Percentiles rank a stretch among this genome's conserved stretches.
Evolutionary conservation across 2,888 invertebrate genomes (phyloP).

Genomic region (Gandaritis pyraliata): DNA sequence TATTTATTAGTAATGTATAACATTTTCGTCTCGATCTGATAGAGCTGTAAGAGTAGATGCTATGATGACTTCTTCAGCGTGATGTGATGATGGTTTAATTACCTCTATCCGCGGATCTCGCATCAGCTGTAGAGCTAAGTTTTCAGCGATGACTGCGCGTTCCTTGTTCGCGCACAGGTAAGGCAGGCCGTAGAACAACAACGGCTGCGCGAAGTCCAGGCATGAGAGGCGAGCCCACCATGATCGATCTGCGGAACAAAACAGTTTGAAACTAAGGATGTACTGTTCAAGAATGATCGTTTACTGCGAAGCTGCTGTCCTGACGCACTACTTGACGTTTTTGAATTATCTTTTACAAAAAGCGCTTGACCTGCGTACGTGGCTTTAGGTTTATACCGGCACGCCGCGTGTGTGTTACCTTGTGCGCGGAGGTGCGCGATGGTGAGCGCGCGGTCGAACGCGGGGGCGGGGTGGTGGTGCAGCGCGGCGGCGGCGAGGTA

Average conservation of each 20-base stretch:
- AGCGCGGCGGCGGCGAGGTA: no score
- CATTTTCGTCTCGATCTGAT: no score
- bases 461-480: constrained; percentile 76
- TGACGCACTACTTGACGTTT: no score
- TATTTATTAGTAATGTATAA: no score
- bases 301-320: no score
- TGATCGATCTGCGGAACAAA: constrained; percentile 66
- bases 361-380: no score
- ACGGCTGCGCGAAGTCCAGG: constrained; percentile 88
- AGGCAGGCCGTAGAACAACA: constrained; percentile 90
- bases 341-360: no score
- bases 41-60: no score
- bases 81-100: neutral
- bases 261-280: neutral
- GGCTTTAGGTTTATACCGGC: no score
- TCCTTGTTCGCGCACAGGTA: constrained; percentile 76
- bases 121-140: constrained; percentile 87
- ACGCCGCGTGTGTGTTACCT: no score
- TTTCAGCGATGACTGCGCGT: constrained; percentile 81
- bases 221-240: constrained; percentile 89
- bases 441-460: constrained; percentile 85
- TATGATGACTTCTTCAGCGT: no score
- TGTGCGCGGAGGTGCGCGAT: constrained; percentile 71
- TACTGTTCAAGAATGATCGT: neutral
- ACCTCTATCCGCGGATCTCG: constrained; percentile 89